Evolutionary conservation across 1,140 invertebrate genomes (phyloP).

Genomic region (Pogonus chalceus): DNA sequence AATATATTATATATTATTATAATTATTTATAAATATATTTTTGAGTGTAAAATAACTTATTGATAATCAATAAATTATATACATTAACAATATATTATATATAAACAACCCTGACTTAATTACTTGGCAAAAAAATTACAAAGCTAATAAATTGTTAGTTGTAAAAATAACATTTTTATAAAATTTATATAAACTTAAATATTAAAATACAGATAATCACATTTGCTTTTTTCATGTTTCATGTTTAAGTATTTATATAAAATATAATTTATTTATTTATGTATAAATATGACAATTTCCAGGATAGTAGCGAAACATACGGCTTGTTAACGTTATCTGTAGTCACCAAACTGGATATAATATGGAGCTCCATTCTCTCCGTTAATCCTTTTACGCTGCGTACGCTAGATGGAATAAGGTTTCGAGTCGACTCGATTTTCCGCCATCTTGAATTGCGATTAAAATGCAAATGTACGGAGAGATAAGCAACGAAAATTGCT

Average conservation of each 20-base stretch:
- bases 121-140: background rate
- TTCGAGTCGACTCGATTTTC: background rate
- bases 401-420: background rate
- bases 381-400: background rate
- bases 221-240: no score
- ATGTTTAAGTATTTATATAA: background rate
- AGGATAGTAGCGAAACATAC: background rate
- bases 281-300: background rate
- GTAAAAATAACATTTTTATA: no score
- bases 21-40: background rate
- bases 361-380: background rate
- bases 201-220: no score
- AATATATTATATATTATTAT: background rate
- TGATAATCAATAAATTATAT: constrained; percentile 5
- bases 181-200: no score
- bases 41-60: constrained; percentile 2
- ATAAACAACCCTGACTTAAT: background rate
- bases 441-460: background rate
- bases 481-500: background rate
- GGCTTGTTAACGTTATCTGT: background rate
- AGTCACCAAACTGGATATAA: background rate
- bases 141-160: background rate
- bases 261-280: background rate
- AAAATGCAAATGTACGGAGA: constrained; percentile 2
- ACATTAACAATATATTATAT: constrained; percentile 2